A percentile compares a stretch with the other conserved stretches of the same genome.
Evolutionary conservation across 2,113 vertebrate genomes (phyloP).

Genomic region (Leptobrachium leishanense): DNA sequence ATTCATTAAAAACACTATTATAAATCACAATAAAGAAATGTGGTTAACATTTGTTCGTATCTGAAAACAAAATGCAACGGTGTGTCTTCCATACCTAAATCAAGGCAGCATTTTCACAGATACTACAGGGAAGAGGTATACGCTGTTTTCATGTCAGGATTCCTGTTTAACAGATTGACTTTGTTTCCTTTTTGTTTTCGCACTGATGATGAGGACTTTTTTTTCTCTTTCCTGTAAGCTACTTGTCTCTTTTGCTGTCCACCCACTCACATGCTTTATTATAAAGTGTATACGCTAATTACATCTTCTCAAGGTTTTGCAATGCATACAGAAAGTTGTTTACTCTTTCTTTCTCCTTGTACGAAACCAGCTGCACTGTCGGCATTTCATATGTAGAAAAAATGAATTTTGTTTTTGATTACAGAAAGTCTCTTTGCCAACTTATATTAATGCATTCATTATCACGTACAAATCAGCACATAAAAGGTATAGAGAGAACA

Average conservation of each 20-base stretch:
- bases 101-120: no score
- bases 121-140: no score
- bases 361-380: neutral
- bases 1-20: no score
- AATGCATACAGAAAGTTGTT: neutral
- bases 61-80: no score
- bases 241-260: neutral
- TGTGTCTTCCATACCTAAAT: no score
- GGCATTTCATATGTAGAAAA: neutral
- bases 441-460: neutral
- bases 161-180: neutral
- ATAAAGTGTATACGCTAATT: neutral
- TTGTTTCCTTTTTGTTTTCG: neutral
- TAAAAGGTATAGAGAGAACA: no score
- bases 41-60: no score
- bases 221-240: neutral
- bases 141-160: neutral
- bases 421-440: neutral
- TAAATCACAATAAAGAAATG: no score
- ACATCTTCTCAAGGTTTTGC: neutral
- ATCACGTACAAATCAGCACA: neutral
- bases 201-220: neutral
- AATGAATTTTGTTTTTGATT: neutral
- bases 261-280: neutral
- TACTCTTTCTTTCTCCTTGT: neutral